phyloP scores from a whole-genome alignment of 2,113 vertebrate genomes.

The Phrynosoma platyrhinos region DNA sequence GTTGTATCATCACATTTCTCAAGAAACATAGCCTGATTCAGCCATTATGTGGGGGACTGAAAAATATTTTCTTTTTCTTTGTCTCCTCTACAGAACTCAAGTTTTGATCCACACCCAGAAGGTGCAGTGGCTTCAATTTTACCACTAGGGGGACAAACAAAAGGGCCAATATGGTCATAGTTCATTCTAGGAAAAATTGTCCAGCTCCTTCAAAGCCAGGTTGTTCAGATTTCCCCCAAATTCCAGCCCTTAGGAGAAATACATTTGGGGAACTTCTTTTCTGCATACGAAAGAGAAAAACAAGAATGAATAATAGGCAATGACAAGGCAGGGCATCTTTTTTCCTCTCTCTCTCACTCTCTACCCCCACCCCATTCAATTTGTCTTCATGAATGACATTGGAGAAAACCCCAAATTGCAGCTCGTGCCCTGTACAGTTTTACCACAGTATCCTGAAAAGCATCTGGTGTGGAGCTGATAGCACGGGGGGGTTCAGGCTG shows the following conservation, averaged over 20 bases:
- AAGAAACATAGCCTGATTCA: neutral
- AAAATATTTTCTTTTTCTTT: neutral
- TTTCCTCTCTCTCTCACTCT: constrained; percentile 49
- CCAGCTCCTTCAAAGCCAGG: neutral
- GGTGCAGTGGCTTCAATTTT: neutral
- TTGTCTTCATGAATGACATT: constrained; percentile 89
- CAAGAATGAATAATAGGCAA: constrained; percentile 57
- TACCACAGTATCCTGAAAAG: constrained; percentile 96
- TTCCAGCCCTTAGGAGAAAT: neutral
- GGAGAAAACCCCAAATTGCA: constrained; percentile 87
- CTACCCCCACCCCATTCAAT: constrained; percentile 76
- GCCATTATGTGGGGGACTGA: neutral
- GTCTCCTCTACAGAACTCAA: neutral
- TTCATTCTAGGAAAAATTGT: neutral
- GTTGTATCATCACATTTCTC: neutral
- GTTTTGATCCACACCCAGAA: neutral
- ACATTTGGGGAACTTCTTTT: constrained; percentile 59
- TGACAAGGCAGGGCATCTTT: constrained; percentile 47
- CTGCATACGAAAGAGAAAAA: neutral
- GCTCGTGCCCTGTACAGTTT: constrained; percentile 84
- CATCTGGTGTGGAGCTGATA: constrained; percentile 91
- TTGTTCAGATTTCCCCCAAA: constrained; percentile 15
- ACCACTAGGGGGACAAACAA: constrained; percentile 44
- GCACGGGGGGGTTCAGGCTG: constrained; percentile 78
- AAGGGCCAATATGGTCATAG: neutral